Conservation (phyloP, 2,113 vertebrate species). For the Triplophysa dalaica region DNA sequence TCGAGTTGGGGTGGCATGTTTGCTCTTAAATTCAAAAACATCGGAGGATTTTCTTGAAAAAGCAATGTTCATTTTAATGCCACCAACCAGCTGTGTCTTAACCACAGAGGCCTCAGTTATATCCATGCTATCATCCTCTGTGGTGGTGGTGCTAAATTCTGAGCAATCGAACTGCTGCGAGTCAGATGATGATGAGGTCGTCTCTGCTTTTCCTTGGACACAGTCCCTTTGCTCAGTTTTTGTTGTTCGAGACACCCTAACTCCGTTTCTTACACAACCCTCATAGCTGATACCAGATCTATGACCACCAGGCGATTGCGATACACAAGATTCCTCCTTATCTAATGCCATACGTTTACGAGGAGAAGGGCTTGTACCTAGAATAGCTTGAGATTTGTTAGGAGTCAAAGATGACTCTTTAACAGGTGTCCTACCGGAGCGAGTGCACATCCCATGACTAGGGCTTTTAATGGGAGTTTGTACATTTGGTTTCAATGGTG, state of each 20-base stretch:
- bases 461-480: constrained; percentile 50
- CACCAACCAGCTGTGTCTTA: constrained; percentile 32
- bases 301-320: neutral
- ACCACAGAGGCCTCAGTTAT: constrained; percentile 42
- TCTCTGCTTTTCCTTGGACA: constrained; percentile 36
- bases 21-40: neutral
- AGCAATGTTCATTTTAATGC: constrained; percentile 49
- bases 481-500: constrained; percentile 30
- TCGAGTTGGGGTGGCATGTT: neutral
- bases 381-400: neutral
- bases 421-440: constrained; percentile 62
- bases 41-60: constrained; percentile 51
- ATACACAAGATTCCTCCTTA: neutral
- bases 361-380: neutral
- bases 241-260: neutral
- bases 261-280: neutral
- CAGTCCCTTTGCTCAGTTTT: constrained; percentile 28
- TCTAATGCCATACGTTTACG: neutral
- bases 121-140: constrained; percentile 60
- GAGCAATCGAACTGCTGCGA: constrained; percentile 60
- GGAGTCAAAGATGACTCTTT: constrained; percentile 42
- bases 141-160: constrained; percentile 53
- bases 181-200: constrained; percentile 57
- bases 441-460: constrained; percentile 58
- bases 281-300: neutral